Evolutionary conservation across 2,113 vertebrate species (phyloP).

Genomic region (Antechinus flavipes): DNA sequence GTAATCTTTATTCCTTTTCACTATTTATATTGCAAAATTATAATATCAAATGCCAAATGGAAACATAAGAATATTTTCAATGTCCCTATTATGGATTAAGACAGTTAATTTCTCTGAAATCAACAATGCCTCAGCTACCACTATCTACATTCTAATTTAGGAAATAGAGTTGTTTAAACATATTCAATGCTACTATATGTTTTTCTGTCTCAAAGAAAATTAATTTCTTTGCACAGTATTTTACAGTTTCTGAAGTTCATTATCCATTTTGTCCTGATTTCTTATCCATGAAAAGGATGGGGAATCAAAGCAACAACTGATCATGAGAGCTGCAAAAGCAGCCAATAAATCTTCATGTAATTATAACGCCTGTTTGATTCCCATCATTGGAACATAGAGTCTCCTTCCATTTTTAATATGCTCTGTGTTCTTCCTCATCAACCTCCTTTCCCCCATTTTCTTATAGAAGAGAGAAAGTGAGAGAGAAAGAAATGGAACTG

Average conservation of each 20-base stretch:
- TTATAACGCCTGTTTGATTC: background rate
- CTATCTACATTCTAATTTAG: background rate
- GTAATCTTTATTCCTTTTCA: background rate
- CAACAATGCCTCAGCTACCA: background rate
- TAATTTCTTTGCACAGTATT: background rate
- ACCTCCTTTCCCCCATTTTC: background rate
- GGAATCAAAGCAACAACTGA: background rate
- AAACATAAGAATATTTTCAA: background rate
- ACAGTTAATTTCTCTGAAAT: background rate
- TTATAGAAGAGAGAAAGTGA: background rate
- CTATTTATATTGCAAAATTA: background rate
- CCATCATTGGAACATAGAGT: background rate
- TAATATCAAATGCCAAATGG: background rate
- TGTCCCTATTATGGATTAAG: background rate
- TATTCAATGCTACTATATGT: background rate
- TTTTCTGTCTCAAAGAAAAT: background rate
- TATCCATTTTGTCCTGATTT: background rate
- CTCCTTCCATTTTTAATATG: background rate
- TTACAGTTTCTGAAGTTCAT: background rate
- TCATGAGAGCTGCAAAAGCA: background rate
- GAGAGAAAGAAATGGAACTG: background rate
- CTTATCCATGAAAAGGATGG: background rate
- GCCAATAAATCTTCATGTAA: background rate
- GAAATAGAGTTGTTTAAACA: background rate
- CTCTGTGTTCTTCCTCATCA: background rate